phyloP scores from a whole-genome alignment of 2,797 vertebrate genomes.

The Pseudomugil gertrudae region DNA sequence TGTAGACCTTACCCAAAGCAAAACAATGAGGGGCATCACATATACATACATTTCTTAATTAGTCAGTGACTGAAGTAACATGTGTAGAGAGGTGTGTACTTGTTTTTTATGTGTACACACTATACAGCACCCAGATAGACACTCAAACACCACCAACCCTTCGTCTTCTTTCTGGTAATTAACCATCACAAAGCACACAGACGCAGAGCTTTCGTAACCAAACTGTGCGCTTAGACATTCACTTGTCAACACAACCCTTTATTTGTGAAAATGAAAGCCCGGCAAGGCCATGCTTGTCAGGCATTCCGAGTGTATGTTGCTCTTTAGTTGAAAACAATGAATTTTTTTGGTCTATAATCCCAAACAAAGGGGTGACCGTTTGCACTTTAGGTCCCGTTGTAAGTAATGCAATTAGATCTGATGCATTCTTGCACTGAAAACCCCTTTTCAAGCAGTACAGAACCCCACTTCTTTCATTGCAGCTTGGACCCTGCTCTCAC shows the following conservation, averaged over 20 bases:
- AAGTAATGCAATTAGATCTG: conserved; percentile 30
- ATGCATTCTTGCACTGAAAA: conserved; percentile 29
- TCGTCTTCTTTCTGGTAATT: conserved; percentile 46
- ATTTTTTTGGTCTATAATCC: conserved; percentile 15
- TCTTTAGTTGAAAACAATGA: conserved; percentile 2
- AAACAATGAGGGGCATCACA: neutral
- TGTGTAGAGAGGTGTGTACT: conserved; percentile 31
- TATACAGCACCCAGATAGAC: conserved; percentile 33
- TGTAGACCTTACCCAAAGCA: neutral
- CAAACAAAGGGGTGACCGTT: conserved; percentile 27
- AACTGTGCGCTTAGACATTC: conserved; percentile 24
- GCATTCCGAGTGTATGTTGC: neutral
- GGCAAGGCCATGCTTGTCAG: neutral
- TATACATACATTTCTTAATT: neutral
- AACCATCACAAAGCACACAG: conserved; percentile 54
- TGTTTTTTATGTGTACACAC: conserved; percentile 17
- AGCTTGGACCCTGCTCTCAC: conserved; percentile 28
- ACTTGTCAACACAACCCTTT: conserved; percentile 3
- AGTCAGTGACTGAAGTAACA: conserved; percentile 12
- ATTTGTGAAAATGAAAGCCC: conserved; percentile 9
- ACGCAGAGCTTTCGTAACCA: conserved; percentile 31
- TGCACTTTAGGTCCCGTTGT: conserved; percentile 6
- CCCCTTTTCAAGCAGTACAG: conserved; percentile 29
- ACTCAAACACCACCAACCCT: conserved; percentile 13
- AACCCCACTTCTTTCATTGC: conserved; percentile 43